Conservation (phyloP, 2,888 invertebrate genomes). For the Aphidoletes aphidimyza region DNA sequence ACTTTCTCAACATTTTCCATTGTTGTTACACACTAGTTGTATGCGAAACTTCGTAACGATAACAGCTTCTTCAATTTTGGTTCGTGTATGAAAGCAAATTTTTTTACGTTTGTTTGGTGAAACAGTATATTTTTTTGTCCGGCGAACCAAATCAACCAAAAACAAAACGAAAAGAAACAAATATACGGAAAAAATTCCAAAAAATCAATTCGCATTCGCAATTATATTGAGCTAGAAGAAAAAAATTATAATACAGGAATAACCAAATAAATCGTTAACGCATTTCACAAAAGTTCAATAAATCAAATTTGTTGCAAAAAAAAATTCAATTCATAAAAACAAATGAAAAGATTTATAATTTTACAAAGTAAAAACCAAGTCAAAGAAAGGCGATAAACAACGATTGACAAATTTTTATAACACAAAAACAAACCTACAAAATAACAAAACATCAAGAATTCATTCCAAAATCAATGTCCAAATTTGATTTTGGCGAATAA, state of each 20-base stretch:
- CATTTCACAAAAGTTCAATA: not conserved
- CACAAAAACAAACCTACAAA: not conserved
- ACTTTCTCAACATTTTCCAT: slow-evolving; percentile 48
- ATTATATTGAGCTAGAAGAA: too few species aligned
- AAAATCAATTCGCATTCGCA: too few species aligned
- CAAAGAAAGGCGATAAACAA: too few species aligned
- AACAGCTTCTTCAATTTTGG: slow-evolving; percentile 53
- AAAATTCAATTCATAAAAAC: too few species aligned
- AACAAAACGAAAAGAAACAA: not conserved
- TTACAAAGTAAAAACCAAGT: too few species aligned
- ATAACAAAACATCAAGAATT: not conserved
- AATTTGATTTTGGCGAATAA: slow-evolving; percentile 20
- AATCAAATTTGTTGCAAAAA: too few species aligned
- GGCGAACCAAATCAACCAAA: not conserved
- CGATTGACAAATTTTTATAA: too few species aligned
- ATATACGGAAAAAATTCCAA: not conserved
- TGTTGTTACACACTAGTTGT: slow-evolving; percentile 54
- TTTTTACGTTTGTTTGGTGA: not conserved
- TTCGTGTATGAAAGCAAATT: too few species aligned
- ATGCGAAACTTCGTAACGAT: slow-evolving; percentile 55
- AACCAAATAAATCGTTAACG: not conserved
- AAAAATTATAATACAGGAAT: not conserved
- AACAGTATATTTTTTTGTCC: not conserved
- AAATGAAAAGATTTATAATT: too few species aligned
- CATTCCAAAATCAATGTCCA: not conserved